These are phyloP conservation scores for Palythoa grandiflora DNA, from an alignment of 92 coral and sea anemone genomes.

Conservation along the genomic window DNA sequence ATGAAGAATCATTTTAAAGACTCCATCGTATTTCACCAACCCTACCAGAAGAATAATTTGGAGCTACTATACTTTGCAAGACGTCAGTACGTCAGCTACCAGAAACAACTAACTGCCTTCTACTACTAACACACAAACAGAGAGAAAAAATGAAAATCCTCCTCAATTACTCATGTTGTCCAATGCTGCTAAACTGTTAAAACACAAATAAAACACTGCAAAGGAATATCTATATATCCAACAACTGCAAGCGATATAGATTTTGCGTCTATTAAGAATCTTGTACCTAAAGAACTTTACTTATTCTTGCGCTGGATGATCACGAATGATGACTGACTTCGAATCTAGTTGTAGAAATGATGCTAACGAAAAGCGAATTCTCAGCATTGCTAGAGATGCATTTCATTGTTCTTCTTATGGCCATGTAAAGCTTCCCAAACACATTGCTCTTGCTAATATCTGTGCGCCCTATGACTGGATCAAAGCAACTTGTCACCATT, in stretches of 20 bases:
- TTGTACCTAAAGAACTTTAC: slow-evolving; percentile 55
- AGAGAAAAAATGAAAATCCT: not conserved
- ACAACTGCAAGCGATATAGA: slow-evolving; percentile 33
- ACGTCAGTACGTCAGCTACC: not conserved
- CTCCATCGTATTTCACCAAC: not conserved
- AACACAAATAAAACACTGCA: slow-evolving; percentile 52
- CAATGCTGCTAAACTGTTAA: slow-evolving; percentile 51
- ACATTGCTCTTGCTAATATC: slow-evolving; percentile 30
- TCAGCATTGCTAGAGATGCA: slow-evolving; percentile 20
- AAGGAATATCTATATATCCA: slow-evolving; percentile 51
- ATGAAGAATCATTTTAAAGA: not conserved
- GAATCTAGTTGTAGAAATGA: slow-evolving; percentile 47
- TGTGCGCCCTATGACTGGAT: slow-evolving; percentile 26
- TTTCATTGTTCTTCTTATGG: not conserved
- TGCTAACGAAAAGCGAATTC: slow-evolving; percentile 30
- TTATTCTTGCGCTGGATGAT: slow-evolving; percentile 55
- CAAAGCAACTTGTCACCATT: slow-evolving; percentile 1
- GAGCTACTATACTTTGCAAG: not conserved
- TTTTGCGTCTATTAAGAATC: slow-evolving; percentile 21
- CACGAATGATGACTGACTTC: slow-evolving; percentile 48
- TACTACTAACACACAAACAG: not conserved
- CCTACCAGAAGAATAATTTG: not conserved
- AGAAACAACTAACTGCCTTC: not conserved
- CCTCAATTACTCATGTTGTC: not conserved
- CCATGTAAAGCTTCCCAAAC: slow-evolving; percentile 44